phyloP scores from a whole-genome alignment of 2,888 invertebrate species.

The Tetropium fuscum region DNA sequence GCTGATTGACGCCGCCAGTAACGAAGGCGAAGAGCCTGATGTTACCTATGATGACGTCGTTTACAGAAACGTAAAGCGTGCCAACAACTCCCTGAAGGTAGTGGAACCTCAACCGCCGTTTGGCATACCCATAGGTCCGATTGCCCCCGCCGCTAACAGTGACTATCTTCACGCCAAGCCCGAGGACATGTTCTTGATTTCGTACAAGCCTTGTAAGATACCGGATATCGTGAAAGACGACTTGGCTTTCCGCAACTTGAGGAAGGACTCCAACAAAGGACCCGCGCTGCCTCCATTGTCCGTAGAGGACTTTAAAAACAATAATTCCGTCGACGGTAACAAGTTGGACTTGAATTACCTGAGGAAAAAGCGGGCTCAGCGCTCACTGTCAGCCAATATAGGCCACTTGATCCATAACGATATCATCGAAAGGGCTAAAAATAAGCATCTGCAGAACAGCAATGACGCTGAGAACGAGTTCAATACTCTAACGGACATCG shows the following conservation, averaged over 20 bases:
- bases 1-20: conserved; percentile 47
- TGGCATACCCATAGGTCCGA: conserved; percentile 89
- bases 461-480: conserved; percentile 49
- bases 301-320: conserved; percentile 67
- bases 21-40: conserved; percentile 76
- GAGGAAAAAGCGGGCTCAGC: conserved; percentile 83
- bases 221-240: conserved; percentile 91
- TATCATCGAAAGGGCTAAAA: conserved; percentile 58
- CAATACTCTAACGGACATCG: conserved; percentile 62
- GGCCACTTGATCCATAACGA: conserved; percentile 80
- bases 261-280: conserved; percentile 79
- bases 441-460: conserved; percentile 37
- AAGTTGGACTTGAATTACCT: conserved; percentile 64
- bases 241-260: conserved; percentile 84
- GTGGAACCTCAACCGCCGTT: conserved; percentile 89
- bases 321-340: conserved; percentile 59
- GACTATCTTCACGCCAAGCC: conserved; percentile 87
- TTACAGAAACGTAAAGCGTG: conserved; percentile 82
- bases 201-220: conserved; percentile 75
- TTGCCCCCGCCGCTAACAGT: conserved; percentile 81
- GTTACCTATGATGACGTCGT: conserved; percentile 87
- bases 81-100: conserved; percentile 78
- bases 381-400: conserved; percentile 87
- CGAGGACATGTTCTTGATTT: conserved; percentile 68
- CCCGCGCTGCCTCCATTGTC: conserved; percentile 65